A percentile compares a stretch with the other conserved stretches of the same genome.
phyloP scores from a whole-genome alignment of 2,888 invertebrate genomes.

The Agrotis exclamationis region DNA sequence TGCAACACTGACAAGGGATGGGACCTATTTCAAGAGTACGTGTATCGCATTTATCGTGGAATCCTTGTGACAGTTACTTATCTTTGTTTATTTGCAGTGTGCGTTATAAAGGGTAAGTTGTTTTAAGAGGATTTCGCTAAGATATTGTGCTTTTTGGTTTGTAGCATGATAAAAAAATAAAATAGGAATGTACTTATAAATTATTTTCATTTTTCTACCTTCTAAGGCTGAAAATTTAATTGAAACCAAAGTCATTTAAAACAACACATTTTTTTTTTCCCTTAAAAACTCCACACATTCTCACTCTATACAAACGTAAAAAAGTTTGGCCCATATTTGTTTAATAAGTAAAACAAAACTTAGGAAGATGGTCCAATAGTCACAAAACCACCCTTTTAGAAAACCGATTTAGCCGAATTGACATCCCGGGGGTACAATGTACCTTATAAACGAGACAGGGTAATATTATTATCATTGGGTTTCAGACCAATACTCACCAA shows the following conservation, averaged over 20 bases:
- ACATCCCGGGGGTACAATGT: conserved; percentile 43
- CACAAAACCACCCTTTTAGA: conserved; percentile 16
- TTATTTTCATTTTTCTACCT: too few species aligned
- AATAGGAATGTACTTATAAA: too few species aligned
- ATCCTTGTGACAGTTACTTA: conserved; percentile 7
- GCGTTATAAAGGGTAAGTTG: background rate
- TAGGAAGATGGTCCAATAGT: conserved; percentile 21
- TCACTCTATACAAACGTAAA: too few species aligned
- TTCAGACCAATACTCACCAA: conserved; percentile 35
- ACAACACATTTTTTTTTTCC: too few species aligned
- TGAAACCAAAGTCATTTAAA: too few species aligned
- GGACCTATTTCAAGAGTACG: conserved; percentile 40
- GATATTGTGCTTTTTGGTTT: background rate
- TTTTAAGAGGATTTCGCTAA: background rate
- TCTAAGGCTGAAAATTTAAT: too few species aligned
- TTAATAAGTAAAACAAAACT: conserved; percentile 41
- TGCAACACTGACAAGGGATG: conserved; percentile 47
- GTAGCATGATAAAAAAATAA: too few species aligned
- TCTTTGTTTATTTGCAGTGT: conserved; percentile 13
- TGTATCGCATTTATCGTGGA: conserved; percentile 27
- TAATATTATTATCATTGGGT: conserved; percentile 50
- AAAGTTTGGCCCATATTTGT: conserved; percentile 29
- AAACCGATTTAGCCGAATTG: conserved; percentile 53
- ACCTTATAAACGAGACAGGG: conserved; percentile 33
- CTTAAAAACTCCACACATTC: background rate